Evolutionary conservation across 2,113 vertebrate species (phyloP).

Genomic region (Tinamus guttatus): DNA sequence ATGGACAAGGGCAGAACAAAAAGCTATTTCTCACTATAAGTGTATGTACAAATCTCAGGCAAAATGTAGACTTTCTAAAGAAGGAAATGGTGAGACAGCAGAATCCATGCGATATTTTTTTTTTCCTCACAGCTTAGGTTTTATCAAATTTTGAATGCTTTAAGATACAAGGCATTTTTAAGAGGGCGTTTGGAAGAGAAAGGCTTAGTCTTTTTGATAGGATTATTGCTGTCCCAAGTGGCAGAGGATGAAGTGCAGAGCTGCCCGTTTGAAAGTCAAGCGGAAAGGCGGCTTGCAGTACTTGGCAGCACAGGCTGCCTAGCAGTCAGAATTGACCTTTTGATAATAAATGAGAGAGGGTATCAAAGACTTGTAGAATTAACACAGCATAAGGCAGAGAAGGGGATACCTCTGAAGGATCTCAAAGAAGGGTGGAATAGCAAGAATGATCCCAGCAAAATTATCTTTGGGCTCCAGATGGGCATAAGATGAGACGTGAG

Average conservation of each 20-base stretch:
- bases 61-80: no score
- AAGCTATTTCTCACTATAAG: accelerated
- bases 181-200: not conserved
- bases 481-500: not conserved
- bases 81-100: not conserved
- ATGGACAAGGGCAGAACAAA: not conserved
- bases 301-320: not conserved
- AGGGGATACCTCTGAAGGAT: not conserved
- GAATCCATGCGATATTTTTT: not conserved
- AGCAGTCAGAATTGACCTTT: not conserved
- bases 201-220: accelerated
- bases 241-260: not conserved
- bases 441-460: not conserved
- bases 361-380: not conserved
- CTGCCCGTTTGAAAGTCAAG: not conserved
- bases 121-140: not conserved
- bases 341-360: not conserved
- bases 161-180: not conserved
- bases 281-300: accelerated
- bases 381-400: not conserved
- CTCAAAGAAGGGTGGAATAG: not conserved
- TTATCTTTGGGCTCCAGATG: not conserved
- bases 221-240: not conserved
- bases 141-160: not conserved
- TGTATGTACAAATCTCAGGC: accelerated